These are phyloP conservation scores for Ectropis crepuscularia DNA, from an alignment of 2,888 invertebrate genomes.

Conservation along the genomic window DNA sequence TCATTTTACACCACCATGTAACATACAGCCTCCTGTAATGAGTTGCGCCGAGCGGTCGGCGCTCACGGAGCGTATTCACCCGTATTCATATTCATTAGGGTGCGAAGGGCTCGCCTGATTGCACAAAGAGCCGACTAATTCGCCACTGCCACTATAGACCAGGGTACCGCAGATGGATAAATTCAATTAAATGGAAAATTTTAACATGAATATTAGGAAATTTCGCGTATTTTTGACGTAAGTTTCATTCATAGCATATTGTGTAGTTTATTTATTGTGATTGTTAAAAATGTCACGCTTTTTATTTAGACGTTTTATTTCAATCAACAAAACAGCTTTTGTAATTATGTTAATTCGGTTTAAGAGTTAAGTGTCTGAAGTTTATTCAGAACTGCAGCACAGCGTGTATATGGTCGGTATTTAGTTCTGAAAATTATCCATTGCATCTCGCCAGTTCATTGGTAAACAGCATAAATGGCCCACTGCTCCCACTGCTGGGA, in stretches of 20 bases:
- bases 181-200: not conserved
- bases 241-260: not conserved
- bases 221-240: not conserved
- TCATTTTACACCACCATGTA: slow-evolving; percentile 46
- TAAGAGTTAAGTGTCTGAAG: too few species aligned
- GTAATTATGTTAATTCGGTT: too few species aligned
- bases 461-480: too few species aligned
- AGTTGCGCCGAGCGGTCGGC: slow-evolving; percentile 65
- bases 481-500: too few species aligned
- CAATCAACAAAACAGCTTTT: too few species aligned
- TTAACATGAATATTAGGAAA: not conserved
- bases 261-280: too few species aligned
- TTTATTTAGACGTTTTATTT: too few species aligned
- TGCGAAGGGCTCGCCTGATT: slow-evolving; percentile 82
- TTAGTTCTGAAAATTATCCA: too few species aligned
- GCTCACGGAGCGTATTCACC: slow-evolving; percentile 65
- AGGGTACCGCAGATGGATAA: not conserved
- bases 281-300: too few species aligned
- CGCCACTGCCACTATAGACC: slow-evolving; percentile 47
- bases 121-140: slow-evolving; percentile 85
- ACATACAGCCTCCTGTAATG: slow-evolving; percentile 56
- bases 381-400: too few species aligned
- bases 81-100: slow-evolving; percentile 83
- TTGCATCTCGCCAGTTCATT: too few species aligned
- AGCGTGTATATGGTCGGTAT: too few species aligned